Conservation (phyloP, 2,888 invertebrate genomes). For the Agonopterix arenella region DNA sequence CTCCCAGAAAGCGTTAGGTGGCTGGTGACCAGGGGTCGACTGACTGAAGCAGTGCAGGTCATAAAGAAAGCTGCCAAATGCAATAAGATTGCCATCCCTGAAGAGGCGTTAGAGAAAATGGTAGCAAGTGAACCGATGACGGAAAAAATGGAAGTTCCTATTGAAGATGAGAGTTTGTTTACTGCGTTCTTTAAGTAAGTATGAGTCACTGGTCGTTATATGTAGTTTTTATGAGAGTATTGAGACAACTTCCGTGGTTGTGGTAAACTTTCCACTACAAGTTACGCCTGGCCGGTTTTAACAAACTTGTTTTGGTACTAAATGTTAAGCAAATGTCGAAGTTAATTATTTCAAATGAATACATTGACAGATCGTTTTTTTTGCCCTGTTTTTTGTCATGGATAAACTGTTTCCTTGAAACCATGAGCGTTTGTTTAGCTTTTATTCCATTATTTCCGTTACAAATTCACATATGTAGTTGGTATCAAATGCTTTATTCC, state of each 20-base stretch:
- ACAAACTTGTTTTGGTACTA: neutral
- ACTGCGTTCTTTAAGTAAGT: slow-evolving; percentile 53
- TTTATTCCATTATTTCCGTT: too few species aligned
- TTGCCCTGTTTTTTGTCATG: too few species aligned
- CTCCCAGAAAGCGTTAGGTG: slow-evolving; percentile 87
- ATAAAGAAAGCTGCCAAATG: slow-evolving; percentile 77
- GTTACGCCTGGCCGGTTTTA: too few species aligned
- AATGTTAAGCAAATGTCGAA: neutral
- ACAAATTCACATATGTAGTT: too few species aligned
- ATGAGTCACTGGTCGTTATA: too few species aligned
- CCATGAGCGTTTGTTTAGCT: too few species aligned
- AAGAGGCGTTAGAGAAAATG: slow-evolving; percentile 63
- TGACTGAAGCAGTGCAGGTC: slow-evolving; percentile 77
- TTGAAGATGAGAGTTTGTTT: slow-evolving; percentile 49
- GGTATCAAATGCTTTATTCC: too few species aligned
- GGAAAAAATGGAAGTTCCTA: slow-evolving; percentile 22
- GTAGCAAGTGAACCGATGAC: slow-evolving; percentile 39
- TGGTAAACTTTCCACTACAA: too few species aligned
- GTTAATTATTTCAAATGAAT: neutral
- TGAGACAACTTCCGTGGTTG: too few species aligned
- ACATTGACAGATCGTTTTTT: too few species aligned
- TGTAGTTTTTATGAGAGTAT: too few species aligned
- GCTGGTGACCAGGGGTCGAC: slow-evolving; percentile 81
- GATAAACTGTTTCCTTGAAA: too few species aligned
- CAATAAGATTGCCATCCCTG: slow-evolving; percentile 71